Conservation (phyloP, 92 coral and sea anemone species). For the Epizoanthus rinbou region DNA sequence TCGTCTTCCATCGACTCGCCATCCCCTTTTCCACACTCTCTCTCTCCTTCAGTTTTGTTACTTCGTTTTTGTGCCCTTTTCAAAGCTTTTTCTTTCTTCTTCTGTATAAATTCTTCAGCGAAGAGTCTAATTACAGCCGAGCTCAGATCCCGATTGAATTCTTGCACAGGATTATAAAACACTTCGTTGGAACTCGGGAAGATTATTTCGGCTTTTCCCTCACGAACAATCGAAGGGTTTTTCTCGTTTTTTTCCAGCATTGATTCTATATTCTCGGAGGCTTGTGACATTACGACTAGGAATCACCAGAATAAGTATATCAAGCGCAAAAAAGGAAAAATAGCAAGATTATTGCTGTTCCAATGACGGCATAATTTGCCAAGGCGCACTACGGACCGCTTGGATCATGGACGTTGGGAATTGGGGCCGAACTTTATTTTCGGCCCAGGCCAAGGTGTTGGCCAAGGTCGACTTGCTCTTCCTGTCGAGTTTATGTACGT, state of each 20-base stretch:
- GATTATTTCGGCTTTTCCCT: conserved; percentile 93
- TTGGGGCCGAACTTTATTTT: too few relatives aligned
- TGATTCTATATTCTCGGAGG: conserved; percentile 8
- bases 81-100: conserved; percentile 49
- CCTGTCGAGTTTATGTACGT: too few relatives aligned
- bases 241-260: conserved; percentile 2
- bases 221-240: conserved; percentile 57
- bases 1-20: not conserved
- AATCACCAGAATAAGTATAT: too few relatives aligned
- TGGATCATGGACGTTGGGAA: too few relatives aligned
- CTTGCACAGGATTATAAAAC: conserved; percentile 97
- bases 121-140: conserved; percentile 76
- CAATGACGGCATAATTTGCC: too few relatives aligned
- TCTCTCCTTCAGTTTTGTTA: not conserved
- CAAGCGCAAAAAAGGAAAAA: too few relatives aligned
- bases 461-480: too few relatives aligned
- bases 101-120: conserved; percentile 62
- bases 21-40: not conserved
- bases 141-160: conserved; percentile 95
- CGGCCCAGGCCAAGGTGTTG: too few relatives aligned
- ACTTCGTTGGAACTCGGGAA: conserved; percentile 85
- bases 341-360: too few relatives aligned
- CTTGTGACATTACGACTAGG: conserved; percentile 11
- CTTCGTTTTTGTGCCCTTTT: not conserved
- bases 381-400: too few relatives aligned